Evolutionary conservation across 1,140 invertebrate species (phyloP).

Genomic region (Drosophila parabipectinata): DNA sequence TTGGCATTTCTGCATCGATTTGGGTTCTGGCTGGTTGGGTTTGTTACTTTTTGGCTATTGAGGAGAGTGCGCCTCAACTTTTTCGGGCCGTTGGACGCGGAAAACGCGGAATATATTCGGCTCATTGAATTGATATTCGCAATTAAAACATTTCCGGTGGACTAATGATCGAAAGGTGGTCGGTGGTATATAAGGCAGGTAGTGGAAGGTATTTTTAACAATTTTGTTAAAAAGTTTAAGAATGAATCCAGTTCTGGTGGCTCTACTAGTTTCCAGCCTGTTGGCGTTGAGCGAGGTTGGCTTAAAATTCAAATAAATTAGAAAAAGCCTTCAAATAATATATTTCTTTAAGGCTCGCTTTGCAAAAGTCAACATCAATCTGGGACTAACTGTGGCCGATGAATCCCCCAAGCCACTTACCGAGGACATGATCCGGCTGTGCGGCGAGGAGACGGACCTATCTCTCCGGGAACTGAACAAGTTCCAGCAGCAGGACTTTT

Average conservation of each 20-base stretch:
- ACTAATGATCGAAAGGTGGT: slow-evolving; percentile 27
- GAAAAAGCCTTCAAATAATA: fast-evolving
- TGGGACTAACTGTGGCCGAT: slow-evolving; percentile 46
- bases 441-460: slow-evolving; percentile 47
- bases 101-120: slow-evolving; percentile 43
- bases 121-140: slow-evolving; percentile 69
- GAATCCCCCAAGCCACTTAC: slow-evolving; percentile 37
- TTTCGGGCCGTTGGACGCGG: slow-evolving; percentile 29
- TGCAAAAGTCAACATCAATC: slow-evolving; percentile 52
- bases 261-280: slow-evolving; percentile 9
- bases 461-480: slow-evolving; percentile 47
- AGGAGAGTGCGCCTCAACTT: slow-evolving; percentile 65
- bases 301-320: neutral
- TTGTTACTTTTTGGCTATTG: slow-evolving; percentile 65
- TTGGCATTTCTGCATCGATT: slow-evolving; percentile 67
- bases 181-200: slow-evolving; percentile 21
- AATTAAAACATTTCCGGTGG: slow-evolving; percentile 41
- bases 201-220: neutral
- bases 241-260: slow-evolving; percentile 29
- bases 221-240: neutral
- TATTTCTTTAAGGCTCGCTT: slow-evolving; percentile 31
- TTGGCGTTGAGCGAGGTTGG: slow-evolving; percentile 15
- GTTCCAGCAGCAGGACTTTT: slow-evolving; percentile 38
- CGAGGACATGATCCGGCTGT: slow-evolving; percentile 55
- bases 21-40: slow-evolving; percentile 30